Conservation (phyloP, 2,888 invertebrate species). For the Spisula subtruncata region DNA sequence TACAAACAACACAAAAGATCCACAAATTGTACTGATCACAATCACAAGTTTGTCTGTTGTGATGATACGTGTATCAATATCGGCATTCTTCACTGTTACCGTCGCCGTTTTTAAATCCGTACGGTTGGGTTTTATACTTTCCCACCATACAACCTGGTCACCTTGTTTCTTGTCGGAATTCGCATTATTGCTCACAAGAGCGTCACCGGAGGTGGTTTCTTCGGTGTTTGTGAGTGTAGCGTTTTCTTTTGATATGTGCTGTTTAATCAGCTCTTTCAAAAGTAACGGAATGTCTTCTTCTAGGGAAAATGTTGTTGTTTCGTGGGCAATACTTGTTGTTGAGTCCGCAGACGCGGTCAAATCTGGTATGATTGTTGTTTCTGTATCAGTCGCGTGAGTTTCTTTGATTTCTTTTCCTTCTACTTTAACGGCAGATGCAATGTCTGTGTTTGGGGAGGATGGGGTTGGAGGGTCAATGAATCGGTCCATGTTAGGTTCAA, state of each 20-base stretch:
- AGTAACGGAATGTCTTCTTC: background rate
- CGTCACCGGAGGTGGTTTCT: background rate
- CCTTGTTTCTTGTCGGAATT: constrained; percentile 19
- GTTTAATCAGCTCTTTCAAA: background rate
- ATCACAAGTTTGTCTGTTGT: constrained; percentile 51
- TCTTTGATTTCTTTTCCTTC: background rate
- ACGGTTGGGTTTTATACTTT: constrained; percentile 32
- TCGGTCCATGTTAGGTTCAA: background rate
- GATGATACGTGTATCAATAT: constrained; percentile 37
- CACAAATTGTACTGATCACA: constrained; percentile 48
- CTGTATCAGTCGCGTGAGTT: background rate
- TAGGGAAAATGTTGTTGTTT: background rate
- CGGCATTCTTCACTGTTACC: constrained; percentile 29
- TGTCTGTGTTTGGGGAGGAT: background rate
- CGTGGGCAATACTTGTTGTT: background rate
- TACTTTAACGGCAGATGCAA: background rate
- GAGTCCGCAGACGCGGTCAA: background rate
- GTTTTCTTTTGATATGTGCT: background rate
- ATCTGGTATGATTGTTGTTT: background rate
- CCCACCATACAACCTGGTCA: constrained; percentile 43
- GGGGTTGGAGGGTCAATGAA: background rate
- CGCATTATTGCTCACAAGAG: background rate
- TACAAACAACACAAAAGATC: constrained; percentile 50
- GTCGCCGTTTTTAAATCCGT: background rate
- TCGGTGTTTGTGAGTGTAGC: background rate